Base-by-base conservation (phyloP, 1,140 invertebrate genomes). In the Musca vetustissima region DNA sequence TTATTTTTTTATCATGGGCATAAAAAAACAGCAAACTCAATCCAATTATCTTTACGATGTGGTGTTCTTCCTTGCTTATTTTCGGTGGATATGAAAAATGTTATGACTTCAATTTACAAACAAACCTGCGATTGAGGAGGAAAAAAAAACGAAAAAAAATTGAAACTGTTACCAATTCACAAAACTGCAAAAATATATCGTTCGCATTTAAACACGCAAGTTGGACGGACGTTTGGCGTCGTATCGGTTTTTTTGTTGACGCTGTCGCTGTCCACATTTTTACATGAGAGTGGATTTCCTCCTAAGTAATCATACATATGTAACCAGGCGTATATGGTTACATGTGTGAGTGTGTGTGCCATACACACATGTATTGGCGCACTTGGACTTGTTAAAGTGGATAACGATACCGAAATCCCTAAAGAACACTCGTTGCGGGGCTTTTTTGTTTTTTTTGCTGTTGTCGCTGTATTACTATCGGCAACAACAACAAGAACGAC, bases 191-290 rank as follows among this genome's bases (percentile, higher is more conserved):
- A 59, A 36, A 36, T 36, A 61, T 36, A 43, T 43, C 17, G 57
- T 61, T 61, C 57, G 21, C 57, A 61, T 61, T 61, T 61, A 61
- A 61, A 36, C 57, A 61, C 57, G 57, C 57, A 61, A 61, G 36
- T 61, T 61, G 36, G 36, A 8, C 11, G 36, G 36, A 8, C 36
- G 11, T 43, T 43, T 43, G 36, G 36, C 36, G 36, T 43, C 36
- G 36, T 43, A 8, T 9, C 36, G 4, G 6, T 43, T 43, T 43
- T 43, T 13, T 43, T 43, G 36, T 43, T 43, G 4, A 13, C 36
- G 6, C n/a, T n/a, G n/a, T n/a, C 8, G 3, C 28, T 28, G 28
- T 28, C 28, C 28, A 43, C 36, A 43, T 43, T 43, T 43, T 43
- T 13, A 43, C 13, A 11, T 43, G 36, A 43, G 36, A 43, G 36